Conservation (phyloP, 2,113 vertebrate genomes). For the Notiomystis cincta region DNA sequence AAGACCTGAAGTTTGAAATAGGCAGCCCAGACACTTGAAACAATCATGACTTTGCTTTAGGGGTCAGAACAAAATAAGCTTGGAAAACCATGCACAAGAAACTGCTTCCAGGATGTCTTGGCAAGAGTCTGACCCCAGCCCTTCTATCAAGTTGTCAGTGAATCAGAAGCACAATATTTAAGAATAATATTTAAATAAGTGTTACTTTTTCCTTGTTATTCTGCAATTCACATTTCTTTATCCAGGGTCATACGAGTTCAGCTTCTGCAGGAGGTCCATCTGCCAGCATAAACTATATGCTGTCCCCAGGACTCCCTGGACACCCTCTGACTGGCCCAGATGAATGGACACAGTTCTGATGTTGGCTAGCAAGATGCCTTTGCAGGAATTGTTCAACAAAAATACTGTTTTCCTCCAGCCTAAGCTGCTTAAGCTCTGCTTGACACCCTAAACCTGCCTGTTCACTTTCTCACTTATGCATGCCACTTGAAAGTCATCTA, state of each 20-base stretch:
- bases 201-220: not conserved
- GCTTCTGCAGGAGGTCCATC: not conserved
- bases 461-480: not conserved
- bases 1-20: not conserved
- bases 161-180: not conserved
- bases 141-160: not conserved
- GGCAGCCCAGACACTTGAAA: not conserved
- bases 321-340: not conserved
- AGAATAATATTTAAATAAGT: not conserved
- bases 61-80: not conserved
- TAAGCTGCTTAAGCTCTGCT: not conserved
- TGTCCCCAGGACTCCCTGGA: not conserved
- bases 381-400: not conserved
- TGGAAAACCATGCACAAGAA: not conserved
- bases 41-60: not conserved
- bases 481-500: not conserved
- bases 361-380: not conserved
- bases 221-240: not conserved
- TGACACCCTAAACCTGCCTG: not conserved
- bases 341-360: not conserved
- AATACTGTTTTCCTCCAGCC: not conserved
- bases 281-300: not conserved
- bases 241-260: not conserved
- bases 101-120: accelerated
- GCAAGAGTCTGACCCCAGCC: not conserved